Evolutionary conservation across 2,113 vertebrate species (phyloP), one percentile per base, ranked within the genome.

Genomic region (Vidua macroura): DNA sequence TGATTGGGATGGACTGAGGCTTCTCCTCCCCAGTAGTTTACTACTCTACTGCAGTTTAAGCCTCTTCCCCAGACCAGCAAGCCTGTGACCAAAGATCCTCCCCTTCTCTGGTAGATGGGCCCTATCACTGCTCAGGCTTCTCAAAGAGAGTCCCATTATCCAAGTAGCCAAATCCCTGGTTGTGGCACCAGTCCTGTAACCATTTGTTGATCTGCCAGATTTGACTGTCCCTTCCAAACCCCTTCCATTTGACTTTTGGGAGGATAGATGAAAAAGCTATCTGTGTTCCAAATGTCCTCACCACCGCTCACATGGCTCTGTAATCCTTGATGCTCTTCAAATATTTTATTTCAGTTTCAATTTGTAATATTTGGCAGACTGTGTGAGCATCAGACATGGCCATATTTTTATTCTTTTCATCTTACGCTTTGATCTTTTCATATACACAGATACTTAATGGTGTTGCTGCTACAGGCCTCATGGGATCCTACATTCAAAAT

Each of bases 381-480:
- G 62, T 2, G 6, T 64, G 46, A 95, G 46, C 63, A 95, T 80
- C 81, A 89, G 81, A 83, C 70, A 58, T 5, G 2, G 33, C 7
- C 18, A 31, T 86, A 49, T 64, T 95, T 96, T 93, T 52, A 91
- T 84, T 93, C 81, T 92, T 95, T 93, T 94, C 81, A 87, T 94
- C 78, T 73, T 83, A 87, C 56, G 31, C 74, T 95, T 91, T 95
- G 84, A 95, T 95, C 49, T 95, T 79, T 89, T 82, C 51, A 31
- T 43, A 28, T 82, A 87, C 66, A 60, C 53, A 79, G 49, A 92
- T 52, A 64, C 10, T 92, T 88, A 84, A 70, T 31, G 30, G 76
- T 63, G 80, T 82, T 88, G 56, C 44, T 88, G 43, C 64, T 82
- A 84, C 56, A 84, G 39, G 27, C 33, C 73, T 91, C 41, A 20